Conservation (phyloP, 2,113 vertebrate genomes). For the Aptenodytes patagonicus region DNA sequence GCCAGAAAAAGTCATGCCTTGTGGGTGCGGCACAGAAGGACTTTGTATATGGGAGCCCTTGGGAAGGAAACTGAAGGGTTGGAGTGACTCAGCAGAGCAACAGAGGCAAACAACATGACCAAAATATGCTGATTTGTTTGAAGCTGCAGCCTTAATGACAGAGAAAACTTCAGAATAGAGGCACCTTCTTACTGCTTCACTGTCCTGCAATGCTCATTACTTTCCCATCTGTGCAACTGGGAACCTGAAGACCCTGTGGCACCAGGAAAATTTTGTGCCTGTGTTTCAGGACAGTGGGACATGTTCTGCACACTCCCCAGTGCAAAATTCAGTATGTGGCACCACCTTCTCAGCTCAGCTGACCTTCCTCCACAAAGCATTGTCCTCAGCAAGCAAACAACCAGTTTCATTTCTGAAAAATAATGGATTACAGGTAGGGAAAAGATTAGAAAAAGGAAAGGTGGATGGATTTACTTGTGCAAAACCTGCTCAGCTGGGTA, state of each 20-base stretch:
- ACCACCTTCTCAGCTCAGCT: not conserved
- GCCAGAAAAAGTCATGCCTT: not conserved
- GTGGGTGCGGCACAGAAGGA: not conserved
- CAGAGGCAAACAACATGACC: not conserved
- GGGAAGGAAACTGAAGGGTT: not conserved
- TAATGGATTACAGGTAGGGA: not conserved
- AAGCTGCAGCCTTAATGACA: not conserved
- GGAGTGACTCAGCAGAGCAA: not conserved
- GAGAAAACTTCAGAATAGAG: not conserved
- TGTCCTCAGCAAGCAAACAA: not conserved
- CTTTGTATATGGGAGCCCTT: not conserved
- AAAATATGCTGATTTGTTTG: not conserved
- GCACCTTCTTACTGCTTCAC: not conserved
- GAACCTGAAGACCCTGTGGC: not conserved
- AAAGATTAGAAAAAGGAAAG: constrained; percentile 11
- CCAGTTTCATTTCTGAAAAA: not conserved
- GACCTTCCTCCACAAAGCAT: not conserved
- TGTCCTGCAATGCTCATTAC: not conserved
- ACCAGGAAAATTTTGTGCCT: not conserved
- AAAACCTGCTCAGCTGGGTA: not conserved
- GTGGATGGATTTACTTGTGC: not conserved
- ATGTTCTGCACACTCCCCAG: not conserved
- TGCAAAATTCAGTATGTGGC: not conserved
- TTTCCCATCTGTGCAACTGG: not conserved
- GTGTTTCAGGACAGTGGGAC: not conserved